Evolutionary conservation across 2,888 invertebrate genomes (phyloP).

Genomic region (Agonopterix arenella): DNA sequence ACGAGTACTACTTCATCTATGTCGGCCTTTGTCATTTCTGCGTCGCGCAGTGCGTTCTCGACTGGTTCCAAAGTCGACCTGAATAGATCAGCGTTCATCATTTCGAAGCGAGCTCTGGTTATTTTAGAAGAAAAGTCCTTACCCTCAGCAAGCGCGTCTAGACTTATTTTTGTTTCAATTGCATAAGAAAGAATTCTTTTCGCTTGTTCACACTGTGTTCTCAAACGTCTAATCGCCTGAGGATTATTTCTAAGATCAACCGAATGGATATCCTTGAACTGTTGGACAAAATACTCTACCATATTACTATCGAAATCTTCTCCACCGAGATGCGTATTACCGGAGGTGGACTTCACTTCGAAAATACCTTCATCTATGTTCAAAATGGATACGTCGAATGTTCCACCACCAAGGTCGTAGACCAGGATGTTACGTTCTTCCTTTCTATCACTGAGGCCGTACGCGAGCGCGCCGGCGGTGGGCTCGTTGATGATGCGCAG

Average conservation of each 20-base stretch:
- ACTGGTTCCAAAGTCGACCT: conserved; percentile 87
- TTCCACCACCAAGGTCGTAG: conserved; percentile 90
- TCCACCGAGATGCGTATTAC: conserved; percentile 88
- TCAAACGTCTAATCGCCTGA: conserved; percentile 85
- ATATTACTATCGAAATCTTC: conserved; percentile 72
- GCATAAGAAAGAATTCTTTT: conserved; percentile 86
- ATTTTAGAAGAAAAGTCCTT: conserved; percentile 93
- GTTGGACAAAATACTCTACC: conserved; percentile 32
- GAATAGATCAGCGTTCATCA: conserved; percentile 89
- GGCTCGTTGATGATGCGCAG: conserved; percentile 94
- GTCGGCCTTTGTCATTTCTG: conserved; percentile 88
- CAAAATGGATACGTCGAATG: conserved; percentile 94
- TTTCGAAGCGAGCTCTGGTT: conserved; percentile 91
- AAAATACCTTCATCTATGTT: conserved; percentile 93
- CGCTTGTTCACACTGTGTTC: conserved; percentile 90
- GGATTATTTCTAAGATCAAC: conserved; percentile 79
- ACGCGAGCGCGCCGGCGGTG: conserved; percentile 91
- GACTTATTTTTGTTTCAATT: conserved; percentile 88
- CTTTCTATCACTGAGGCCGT: conserved; percentile 86
- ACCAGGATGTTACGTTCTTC: conserved; percentile 85
- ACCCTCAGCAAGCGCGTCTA: conserved; percentile 84
- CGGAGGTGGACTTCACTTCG: conserved; percentile 88
- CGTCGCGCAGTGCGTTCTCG: conserved; percentile 88
- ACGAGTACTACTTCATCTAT: conserved; percentile 91
- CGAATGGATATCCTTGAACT: conserved; percentile 79